These are phyloP conservation scores for Drosophila fulvimacula DNA, from an alignment of 2,888 invertebrate genomes.

Conservation along the genomic window DNA sequence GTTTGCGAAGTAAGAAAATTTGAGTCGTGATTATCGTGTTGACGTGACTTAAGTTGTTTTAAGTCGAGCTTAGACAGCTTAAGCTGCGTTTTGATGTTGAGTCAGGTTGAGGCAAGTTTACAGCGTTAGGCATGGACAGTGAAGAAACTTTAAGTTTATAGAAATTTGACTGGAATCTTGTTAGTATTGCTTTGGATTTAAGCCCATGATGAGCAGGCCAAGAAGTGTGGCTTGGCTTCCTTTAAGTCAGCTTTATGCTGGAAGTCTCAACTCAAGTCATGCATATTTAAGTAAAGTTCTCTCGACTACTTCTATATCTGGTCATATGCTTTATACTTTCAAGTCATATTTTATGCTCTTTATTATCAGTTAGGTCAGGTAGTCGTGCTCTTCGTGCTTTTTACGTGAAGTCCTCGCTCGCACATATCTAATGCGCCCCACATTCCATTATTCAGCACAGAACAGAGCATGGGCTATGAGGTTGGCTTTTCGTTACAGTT, in stretches of 20 bases:
- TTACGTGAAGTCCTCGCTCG: background rate
- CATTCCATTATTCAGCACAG: background rate
- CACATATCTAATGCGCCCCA: background rate
- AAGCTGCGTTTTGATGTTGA: background rate
- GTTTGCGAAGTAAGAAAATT: constrained; percentile 3
- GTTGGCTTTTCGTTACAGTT: constrained; percentile 23
- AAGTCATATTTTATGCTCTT: background rate
- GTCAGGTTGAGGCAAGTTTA: background rate
- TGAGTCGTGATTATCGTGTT: constrained; percentile 1
- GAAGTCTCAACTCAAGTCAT: too few relatives aligned
- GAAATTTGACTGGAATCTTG: too few relatives aligned
- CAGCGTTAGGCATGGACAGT: too few relatives aligned
- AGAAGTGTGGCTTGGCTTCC: too few relatives aligned
- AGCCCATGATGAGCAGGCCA: too few relatives aligned
- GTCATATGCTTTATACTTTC: too few relatives aligned
- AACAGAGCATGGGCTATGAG: background rate
- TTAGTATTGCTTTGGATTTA: too few relatives aligned
- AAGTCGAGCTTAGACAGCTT: background rate
- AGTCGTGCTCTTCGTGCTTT: background rate
- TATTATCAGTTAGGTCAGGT: background rate
- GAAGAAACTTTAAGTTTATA: too few relatives aligned
- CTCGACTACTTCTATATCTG: too few relatives aligned
- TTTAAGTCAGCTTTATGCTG: too few relatives aligned
- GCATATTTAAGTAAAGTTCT: too few relatives aligned
- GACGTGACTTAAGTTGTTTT: background rate